Evolutionary conservation across 2,888 invertebrate genomes (phyloP), one percentile per base, ranked within the genome.

Genomic region (Electrophaes corylata): DNA sequence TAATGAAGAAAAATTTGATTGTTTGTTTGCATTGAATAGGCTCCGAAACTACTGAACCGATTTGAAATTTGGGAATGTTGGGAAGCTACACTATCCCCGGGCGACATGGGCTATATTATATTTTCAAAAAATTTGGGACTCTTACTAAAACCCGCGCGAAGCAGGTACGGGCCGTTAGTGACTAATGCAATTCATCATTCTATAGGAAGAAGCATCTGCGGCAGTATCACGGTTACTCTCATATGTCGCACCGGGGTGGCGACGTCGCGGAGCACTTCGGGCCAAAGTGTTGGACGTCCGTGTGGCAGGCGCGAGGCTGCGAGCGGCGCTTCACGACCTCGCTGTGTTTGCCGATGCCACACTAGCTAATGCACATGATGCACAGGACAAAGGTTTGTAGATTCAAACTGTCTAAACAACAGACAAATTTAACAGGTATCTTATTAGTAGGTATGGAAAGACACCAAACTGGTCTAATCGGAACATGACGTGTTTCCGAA

Each of bases 281-380:
- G 93, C 94, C 12, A 94, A 95, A 56, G 87, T 97, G 40, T 94
- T 96, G 89, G 97, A 98, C 79, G 94, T 98, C 39, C 96, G 96
- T 84, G 92, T 96, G 66, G 95, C 96, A 4, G 96, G 96, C 41
- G 93, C 95, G 4, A 92, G 96, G 49, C 91, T 98, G 44, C 93
- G 96, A 66, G 95, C 96, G 3, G 95, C 96, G 0, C 86, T 98
- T 29, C 96, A 96, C 79, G 97, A 98, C 89, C 94, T 98, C 58
- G 94, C 97, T 0, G 96, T 97, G 69, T 98, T 98, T 81, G 95
- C 96, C 0, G 96, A 97, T 83, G 97, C 98, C 31, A 95, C 97
- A 20, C 88, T 98, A 58, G 97, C 97, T 33, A 98, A 98, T 83
- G 97, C 97, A 5, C 94, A 95, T 39, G 94, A 95, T 78, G 96